Base-by-base conservation (phyloP, 53 echinoderm and acorn worm species). In the Pentamera pediparva region DNA sequence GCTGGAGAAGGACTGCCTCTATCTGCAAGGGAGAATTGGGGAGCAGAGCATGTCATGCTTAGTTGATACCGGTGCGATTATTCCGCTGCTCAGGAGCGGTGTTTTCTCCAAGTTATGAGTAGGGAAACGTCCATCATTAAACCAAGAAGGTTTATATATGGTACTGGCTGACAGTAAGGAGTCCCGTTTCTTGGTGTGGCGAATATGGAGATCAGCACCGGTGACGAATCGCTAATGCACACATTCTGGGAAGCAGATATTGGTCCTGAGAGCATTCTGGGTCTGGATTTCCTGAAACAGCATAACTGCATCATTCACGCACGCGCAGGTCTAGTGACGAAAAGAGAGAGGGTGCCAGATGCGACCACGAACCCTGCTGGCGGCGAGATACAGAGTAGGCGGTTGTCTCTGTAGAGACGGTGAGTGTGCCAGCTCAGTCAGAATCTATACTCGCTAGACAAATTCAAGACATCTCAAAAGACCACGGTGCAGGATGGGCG, bases 281-380 rank as follows among this genome's bases (percentile, higher is more conserved):
- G 47, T 7, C 4, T 65, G 15, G 65, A 65, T 40, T 65, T 65
- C 43, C 43, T 65, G 12, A 65, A 30, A 45, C 41, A 41, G 41
- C 65, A 65, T 22, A 40, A 65, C 43, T 65, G 65, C 65, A 40
- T 65, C 12, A 65, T 65, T 1, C 5, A 65, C 28, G 65, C 47
- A 0, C 21, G 43, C 8, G 43, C 3, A 27, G 65, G 41, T 24
- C 65, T 41, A 24, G 65, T 65, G 39, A 22, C 17, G 26, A 37
- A 4, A 9, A 4, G 8, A 8, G 30, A 65, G 12, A n/a, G n/a
- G n/a, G n/a, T n/a, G n/a, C n/a, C n/a, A n/a, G n/a, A n/a, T n/a
- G n/a, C n/a, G n/a, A n/a, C n/a, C n/a, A 25, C 6, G 2, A 2
- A 37, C 10, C 10, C 7, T 7, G 6, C 2, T 2, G 3, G 21